Base-by-base conservation (phyloP, 2,797 vertebrate genomes). In the Trematomus bernacchii region DNA sequence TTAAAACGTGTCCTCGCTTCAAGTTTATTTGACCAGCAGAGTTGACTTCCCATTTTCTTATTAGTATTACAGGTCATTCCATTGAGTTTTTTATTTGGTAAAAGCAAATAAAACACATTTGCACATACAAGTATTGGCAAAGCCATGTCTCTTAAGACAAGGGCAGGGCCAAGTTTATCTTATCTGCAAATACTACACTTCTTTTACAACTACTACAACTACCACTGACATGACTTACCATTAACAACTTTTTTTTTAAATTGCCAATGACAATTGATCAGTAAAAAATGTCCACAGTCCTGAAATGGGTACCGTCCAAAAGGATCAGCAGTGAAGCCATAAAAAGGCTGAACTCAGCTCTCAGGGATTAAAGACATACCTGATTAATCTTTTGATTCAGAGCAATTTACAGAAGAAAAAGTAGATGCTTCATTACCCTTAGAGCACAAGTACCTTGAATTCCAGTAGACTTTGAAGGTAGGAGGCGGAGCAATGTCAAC, bases 141-240 rank as follows among this genome's bases (percentile, higher is more conserved):
- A 48, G 47, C 15, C 3, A 6, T 51, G 55, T 47, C 44, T 53
- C 2, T 6, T 16, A 18, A 43, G 40, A 61, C 43, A 61, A 76
- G 58, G 54, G 8, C 0, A 0, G 44, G 11, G 59, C 5, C 5
- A 18, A 6, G 64, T 5, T 67, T 3, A 69, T 76, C 75, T 82
- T 21, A 71, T 84, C 83, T 59, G 19, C 6, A 54, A 89, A 81
- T 70, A 71, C 81, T 83, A 84, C 59, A 83, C 47, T 11, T n/a
- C 9, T 27, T 66, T 43, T 57, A 33, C 10, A 1, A 69, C 11
- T 30, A 50, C 60, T 33, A 67, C 44, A 48, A 4, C 66, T 15
- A 37, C 10, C 0, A 58, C 1, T 1, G 2, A 15, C 6, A 27
- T n/a, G 48, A 62, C 12, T 42, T 63, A 64, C 5, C 10, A 71